Conservation (phyloP, 2,113 vertebrate genomes). For the Panthera tigris region DNA sequence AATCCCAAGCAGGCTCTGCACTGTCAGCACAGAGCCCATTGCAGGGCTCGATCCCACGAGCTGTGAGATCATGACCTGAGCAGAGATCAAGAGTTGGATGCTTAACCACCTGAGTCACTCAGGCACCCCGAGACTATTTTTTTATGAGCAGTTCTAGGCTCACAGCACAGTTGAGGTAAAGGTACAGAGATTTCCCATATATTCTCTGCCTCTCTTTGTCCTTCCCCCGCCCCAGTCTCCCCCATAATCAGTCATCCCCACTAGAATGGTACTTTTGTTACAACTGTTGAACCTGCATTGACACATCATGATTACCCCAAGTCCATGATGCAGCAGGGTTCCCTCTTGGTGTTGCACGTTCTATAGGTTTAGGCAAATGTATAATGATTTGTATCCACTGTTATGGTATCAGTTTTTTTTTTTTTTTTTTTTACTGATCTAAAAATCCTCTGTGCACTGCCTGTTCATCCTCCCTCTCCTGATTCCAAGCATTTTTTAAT, state of each 20-base stretch:
- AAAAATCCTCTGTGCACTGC: not conserved
- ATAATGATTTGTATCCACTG: not conserved
- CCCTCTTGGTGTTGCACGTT: not conserved
- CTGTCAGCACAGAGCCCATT: no score
- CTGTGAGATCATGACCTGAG: no score
- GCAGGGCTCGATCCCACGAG: no score
- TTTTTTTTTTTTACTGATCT: not conserved
- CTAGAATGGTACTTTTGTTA: not conserved
- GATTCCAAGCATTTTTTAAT: not conserved
- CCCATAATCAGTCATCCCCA: not conserved
- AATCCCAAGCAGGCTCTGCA: no score
- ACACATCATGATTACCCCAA: not conserved
- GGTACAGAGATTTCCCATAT: not conserved
- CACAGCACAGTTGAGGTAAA: not conserved
- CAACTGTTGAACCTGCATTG: not conserved
- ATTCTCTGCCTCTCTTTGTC: not conserved
- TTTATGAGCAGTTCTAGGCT: not conserved
- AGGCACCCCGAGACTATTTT: not conserved
- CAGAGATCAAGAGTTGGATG: no score
- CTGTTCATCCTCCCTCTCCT: not conserved
- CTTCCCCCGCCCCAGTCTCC: not conserved
- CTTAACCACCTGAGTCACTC: no score
- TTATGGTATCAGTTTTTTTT: not conserved
- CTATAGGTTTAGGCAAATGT: not conserved
- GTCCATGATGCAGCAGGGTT: not conserved